Conservation (phyloP, 2,797 vertebrate species). For the Thunnus albacares region DNA sequence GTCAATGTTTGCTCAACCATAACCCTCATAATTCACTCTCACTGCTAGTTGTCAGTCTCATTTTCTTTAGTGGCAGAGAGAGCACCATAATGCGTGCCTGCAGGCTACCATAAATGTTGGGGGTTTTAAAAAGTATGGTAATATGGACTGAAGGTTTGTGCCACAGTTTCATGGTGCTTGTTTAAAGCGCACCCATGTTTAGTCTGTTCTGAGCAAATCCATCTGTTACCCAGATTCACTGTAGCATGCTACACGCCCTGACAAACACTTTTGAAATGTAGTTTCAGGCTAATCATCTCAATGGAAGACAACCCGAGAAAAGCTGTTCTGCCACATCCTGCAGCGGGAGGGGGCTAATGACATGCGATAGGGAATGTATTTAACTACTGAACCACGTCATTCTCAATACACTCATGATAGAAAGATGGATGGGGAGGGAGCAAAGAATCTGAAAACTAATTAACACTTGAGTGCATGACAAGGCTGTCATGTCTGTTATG, state of each 20-base stretch:
- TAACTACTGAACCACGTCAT: conserved; percentile 75
- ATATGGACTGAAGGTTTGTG: conserved; percentile 60
- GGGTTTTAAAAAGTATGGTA: conserved; percentile 41
- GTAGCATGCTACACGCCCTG: conserved; percentile 57
- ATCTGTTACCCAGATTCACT: conserved; percentile 62
- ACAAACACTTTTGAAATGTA: conserved; percentile 76
- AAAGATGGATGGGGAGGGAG: conserved; percentile 63
- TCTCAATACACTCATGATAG: conserved; percentile 67
- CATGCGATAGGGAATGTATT: conserved; percentile 72
- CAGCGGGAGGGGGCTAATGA: conserved; percentile 70
- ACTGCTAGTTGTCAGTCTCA: conserved; percentile 65
- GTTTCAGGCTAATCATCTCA: conserved; percentile 78
- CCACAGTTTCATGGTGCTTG: conserved; percentile 34
- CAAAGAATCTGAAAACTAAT: conserved; percentile 77
- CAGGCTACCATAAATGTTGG: conserved; percentile 50
- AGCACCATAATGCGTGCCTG: conserved; percentile 49
- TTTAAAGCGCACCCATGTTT: conserved; percentile 54
- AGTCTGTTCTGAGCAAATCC: conserved; percentile 60
- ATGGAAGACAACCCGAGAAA: conserved; percentile 79
- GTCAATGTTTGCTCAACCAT: conserved; percentile 62
- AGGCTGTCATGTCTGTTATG: conserved; percentile 65
- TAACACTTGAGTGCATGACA: conserved; percentile 79
- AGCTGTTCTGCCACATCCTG: conserved; percentile 74
- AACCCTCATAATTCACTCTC: conserved; percentile 66
- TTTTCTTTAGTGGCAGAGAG: conserved; percentile 37